These are phyloP conservation scores for Drosophila stalkeri DNA, from an alignment of 2,888 invertebrate species.

Conservation along the genomic window DNA sequence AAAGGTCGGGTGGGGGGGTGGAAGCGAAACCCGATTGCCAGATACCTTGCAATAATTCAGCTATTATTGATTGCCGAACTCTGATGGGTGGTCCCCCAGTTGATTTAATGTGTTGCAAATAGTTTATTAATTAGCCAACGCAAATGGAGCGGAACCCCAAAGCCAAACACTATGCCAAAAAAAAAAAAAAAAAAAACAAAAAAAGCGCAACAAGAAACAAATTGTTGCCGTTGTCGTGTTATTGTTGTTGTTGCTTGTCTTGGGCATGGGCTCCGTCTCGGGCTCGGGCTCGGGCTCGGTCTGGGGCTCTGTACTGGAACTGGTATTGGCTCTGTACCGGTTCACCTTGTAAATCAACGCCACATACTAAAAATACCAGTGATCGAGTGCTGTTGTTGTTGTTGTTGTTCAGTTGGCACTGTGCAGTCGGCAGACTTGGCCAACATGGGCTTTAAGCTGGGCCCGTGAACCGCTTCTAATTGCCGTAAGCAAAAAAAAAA, in stretches of 20 bases:
- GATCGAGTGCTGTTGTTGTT: slow-evolving; percentile 57
- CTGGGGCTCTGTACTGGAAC: slow-evolving; percentile 53
- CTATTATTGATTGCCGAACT: slow-evolving; percentile 5
- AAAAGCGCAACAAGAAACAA: slow-evolving; percentile 15
- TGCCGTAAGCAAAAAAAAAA: slow-evolving; percentile 18
- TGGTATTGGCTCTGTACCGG: slow-evolving; percentile 73
- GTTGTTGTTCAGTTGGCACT: slow-evolving; percentile 40
- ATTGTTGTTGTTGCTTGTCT: background rate
- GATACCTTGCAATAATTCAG: slow-evolving; percentile 21
- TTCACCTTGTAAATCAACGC: slow-evolving; percentile 78
- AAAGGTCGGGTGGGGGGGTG: background rate
- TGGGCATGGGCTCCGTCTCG: slow-evolving; percentile 11
- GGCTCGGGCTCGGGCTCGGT: slow-evolving; percentile 4
- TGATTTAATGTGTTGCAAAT: slow-evolving; percentile 23
- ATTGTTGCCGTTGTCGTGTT: slow-evolving; percentile 7
- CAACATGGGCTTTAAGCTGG: slow-evolving; percentile 42
- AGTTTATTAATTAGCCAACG: slow-evolving; percentile 33
- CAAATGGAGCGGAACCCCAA: slow-evolving; percentile 37
- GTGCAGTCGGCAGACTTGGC: slow-evolving; percentile 55
- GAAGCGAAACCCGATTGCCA: slow-evolving; percentile 2
- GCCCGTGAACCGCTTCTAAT: slow-evolving; percentile 59
- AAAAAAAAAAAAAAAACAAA: slow-evolving; percentile 33
- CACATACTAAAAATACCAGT: slow-evolving; percentile 75
- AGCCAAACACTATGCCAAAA: slow-evolving; percentile 25
- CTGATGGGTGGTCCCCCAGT: background rate